phyloP scores from a whole-genome alignment of 2,888 invertebrate genomes.

The Smittia aterrima region DNA sequence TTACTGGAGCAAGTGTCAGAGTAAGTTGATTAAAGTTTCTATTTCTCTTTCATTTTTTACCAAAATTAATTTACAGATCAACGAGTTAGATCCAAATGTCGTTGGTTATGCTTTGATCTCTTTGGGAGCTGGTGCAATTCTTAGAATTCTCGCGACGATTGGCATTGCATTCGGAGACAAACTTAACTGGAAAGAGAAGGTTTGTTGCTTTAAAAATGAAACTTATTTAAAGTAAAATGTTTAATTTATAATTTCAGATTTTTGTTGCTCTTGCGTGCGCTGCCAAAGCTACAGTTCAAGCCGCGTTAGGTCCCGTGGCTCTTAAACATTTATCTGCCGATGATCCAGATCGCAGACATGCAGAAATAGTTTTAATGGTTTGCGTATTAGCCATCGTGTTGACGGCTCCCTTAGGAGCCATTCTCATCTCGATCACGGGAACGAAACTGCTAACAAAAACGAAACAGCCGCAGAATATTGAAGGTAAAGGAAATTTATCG shows the following conservation, averaged over 20 bases:
- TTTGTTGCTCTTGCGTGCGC: constrained; percentile 91
- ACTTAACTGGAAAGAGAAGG: constrained; percentile 81
- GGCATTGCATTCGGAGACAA: constrained; percentile 72
- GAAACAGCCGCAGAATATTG: constrained; percentile 64
- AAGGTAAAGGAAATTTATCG: constrained; percentile 55
- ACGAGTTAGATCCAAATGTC: constrained; percentile 66
- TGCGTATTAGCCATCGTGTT: constrained; percentile 79
- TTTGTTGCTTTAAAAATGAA: constrained; percentile 2
- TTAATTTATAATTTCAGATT: constrained; percentile 4
- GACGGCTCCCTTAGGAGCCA: constrained; percentile 81
- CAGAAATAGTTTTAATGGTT: constrained; percentile 69
- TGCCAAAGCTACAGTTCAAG: constrained; percentile 98
- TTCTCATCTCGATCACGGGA: constrained; percentile 76
- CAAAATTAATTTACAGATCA: constrained; percentile 56
- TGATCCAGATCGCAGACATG: constrained; percentile 57
- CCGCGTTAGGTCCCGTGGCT: constrained; percentile 77
- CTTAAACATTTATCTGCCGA: constrained; percentile 62
- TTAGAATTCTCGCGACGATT: constrained; percentile 67
- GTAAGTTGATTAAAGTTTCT: constrained; percentile 49
- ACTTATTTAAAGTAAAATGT: background rate
- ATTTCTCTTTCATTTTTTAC: background rate
- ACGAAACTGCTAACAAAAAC: constrained; percentile 76
- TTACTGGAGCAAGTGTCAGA: constrained; percentile 89
- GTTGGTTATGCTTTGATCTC: constrained; percentile 70
- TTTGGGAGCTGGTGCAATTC: constrained; percentile 63